phyloP scores from a whole-genome alignment of 2,888 invertebrate genomes.

The Apotomis capreana region DNA sequence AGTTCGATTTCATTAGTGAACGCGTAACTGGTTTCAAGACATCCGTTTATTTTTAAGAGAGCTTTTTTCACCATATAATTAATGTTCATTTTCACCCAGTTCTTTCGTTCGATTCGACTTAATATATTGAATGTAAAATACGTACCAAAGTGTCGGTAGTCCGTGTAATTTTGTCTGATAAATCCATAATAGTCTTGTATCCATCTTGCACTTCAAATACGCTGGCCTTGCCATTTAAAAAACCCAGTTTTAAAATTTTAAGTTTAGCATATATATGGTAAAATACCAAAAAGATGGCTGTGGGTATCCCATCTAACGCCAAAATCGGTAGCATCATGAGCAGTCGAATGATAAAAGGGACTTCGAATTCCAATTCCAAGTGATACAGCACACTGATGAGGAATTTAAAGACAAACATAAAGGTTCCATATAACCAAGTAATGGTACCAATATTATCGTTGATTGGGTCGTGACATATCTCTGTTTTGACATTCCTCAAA shows the following conservation, averaged over 20 bases:
- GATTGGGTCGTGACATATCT: background rate
- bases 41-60: too few relatives aligned
- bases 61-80: too few relatives aligned
- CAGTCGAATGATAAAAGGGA: background rate
- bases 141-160: slow-evolving; percentile 1
- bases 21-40: too few relatives aligned
- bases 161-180: background rate
- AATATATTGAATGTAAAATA: background rate
- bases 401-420: slow-evolving; percentile 1
- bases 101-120: too few relatives aligned
- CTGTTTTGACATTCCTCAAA: background rate
- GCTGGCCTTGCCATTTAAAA: background rate
- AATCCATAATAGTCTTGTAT: background rate
- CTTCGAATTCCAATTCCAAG: too few relatives aligned
- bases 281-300: background rate
- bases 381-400: background rate
- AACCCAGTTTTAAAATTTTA: background rate
- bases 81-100: too few relatives aligned
- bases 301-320: slow-evolving; percentile 4
- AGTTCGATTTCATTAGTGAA: too few relatives aligned
- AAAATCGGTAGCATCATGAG: background rate
- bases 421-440: background rate
- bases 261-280: slow-evolving; percentile 1
- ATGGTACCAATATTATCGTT: background rate
- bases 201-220: background rate